These are phyloP conservation scores for Apis laboriosa DNA, from an alignment of 1,140 invertebrate genomes.

Conservation along the genomic window DNA sequence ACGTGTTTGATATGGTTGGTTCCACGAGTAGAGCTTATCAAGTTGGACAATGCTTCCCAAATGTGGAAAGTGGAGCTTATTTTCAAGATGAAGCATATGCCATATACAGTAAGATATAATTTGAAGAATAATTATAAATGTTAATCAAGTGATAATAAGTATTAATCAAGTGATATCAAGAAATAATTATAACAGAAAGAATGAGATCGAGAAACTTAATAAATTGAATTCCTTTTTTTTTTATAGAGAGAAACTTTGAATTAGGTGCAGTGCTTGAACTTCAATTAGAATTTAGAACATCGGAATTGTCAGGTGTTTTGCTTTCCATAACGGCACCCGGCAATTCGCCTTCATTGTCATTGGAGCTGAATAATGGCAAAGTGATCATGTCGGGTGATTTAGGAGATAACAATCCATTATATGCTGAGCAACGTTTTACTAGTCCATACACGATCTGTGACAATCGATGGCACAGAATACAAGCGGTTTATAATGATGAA, in stretches of 20 bases:
- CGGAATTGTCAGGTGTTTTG: constrained; percentile 90
- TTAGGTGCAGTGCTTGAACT: constrained; percentile 87
- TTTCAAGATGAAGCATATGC: constrained; percentile 92
- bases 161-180: no score
- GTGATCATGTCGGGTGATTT: constrained; percentile 88
- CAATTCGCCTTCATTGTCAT: constrained; percentile 86
- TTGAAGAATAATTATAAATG: background rate
- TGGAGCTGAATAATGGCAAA: constrained; percentile 90
- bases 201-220: background rate
- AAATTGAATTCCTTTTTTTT: background rate
- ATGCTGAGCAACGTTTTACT: constrained; percentile 83
- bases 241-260: constrained; percentile 86
- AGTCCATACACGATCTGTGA: constrained; percentile 89
- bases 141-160: background rate
- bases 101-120: constrained; percentile 86
- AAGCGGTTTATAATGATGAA: constrained; percentile 87
- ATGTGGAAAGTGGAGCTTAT: constrained; percentile 92
- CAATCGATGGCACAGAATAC: constrained; percentile 92
- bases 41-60: constrained; percentile 93
- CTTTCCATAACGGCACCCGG: constrained; percentile 86
- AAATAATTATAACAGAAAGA: no score
- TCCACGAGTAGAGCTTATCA: constrained; percentile 85
- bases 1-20: constrained; percentile 88
- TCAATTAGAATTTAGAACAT: constrained; percentile 91
- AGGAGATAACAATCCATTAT: constrained; percentile 83